Conservation (phyloP, 1,140 invertebrate genomes). For the Lasioglossum albipes region DNA sequence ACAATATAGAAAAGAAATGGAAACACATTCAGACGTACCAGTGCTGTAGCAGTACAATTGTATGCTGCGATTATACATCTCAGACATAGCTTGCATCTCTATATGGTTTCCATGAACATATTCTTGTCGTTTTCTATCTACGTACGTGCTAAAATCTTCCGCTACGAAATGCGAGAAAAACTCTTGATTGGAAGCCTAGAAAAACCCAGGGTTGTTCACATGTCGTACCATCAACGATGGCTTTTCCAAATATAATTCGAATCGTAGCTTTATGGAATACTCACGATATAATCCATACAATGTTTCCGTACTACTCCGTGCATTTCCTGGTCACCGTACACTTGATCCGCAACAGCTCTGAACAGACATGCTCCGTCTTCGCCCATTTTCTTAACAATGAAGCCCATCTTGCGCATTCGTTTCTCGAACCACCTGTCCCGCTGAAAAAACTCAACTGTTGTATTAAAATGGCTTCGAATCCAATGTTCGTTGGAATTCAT, state of each 20-base stretch:
- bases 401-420: constrained; percentile 87
- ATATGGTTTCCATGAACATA: constrained; percentile 96
- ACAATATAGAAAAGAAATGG: background rate
- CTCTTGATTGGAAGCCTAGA: constrained; percentile 90
- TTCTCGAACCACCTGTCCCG: constrained; percentile 87
- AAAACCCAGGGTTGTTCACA: constrained; percentile 31
- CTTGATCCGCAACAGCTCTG: constrained; percentile 94
- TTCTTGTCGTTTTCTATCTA: constrained; percentile 88
- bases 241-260: background rate
- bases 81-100: constrained; percentile 96
- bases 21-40: constrained; percentile 79
- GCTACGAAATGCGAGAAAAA: constrained; percentile 97
- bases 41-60: constrained; percentile 95
- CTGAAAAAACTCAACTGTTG: constrained; percentile 57
- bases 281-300: constrained; percentile 96
- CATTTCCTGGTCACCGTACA: constrained; percentile 97
- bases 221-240: background rate
- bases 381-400: constrained; percentile 92
- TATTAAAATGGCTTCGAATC: no score
- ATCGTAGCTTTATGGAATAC: constrained; percentile 60
- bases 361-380: constrained; percentile 97
- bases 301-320: constrained; percentile 90
- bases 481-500: no score
- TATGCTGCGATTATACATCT: constrained; percentile 95
- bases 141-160: constrained; percentile 94